A percentile compares a stretch with the other conserved stretches of the same genome.
phyloP scores from a whole-genome alignment of 2,797 vertebrate species.

The Gymnocypris eckloni region DNA sequence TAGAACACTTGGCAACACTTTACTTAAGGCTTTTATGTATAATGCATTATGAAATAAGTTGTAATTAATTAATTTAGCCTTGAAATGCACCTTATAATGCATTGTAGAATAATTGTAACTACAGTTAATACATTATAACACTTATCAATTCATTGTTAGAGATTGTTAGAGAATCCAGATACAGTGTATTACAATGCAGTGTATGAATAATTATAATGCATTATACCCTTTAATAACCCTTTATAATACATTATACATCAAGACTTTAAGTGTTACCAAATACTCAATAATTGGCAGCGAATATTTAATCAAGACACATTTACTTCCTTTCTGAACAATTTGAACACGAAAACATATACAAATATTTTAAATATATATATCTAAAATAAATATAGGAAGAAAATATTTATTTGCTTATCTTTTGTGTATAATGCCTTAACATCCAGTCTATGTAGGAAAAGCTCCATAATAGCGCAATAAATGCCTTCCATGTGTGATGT shows the following conservation, averaged over 20 bases:
- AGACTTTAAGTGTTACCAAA: not conserved
- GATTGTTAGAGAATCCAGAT: too few species aligned
- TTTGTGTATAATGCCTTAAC: not conserved
- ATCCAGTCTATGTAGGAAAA: not conserved
- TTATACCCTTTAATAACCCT: not conserved
- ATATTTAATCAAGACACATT: not conserved
- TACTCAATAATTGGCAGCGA: not conserved
- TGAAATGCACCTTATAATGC: not conserved
- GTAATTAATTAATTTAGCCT: not conserved
- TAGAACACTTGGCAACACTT: not conserved
- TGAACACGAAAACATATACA: not conserved
- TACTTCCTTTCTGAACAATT: not conserved
- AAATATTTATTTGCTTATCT: not conserved
- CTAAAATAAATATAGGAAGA: not conserved
- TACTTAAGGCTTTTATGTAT: not conserved
- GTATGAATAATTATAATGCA: not conserved
- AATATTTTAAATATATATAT: not conserved
- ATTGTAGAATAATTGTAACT: not conserved
- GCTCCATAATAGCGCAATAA: conserved; percentile 4
- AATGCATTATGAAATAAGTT: not conserved
- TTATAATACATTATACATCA: not conserved
- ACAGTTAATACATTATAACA: not conserved
- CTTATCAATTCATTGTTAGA: not conserved
- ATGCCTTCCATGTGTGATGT: not conserved
- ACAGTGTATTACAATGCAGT: too few species aligned